phyloP scores from a whole-genome alignment of 2,797 vertebrate genomes.

The Nothura maculosa region DNA sequence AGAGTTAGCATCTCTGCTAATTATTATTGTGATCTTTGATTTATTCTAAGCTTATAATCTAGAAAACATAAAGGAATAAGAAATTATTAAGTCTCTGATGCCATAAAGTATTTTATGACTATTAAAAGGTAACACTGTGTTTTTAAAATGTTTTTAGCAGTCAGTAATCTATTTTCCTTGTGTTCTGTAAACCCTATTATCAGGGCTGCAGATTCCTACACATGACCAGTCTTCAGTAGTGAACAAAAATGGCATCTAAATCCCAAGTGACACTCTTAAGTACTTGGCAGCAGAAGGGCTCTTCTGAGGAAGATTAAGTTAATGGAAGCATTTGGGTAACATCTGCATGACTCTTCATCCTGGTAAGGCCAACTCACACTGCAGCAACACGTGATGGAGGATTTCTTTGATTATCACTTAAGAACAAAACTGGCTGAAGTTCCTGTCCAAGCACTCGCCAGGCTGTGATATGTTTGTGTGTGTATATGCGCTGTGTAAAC shows the following conservation, averaged over 20 bases:
- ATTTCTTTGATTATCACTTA: conserved; percentile 78
- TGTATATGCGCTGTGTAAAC: neutral
- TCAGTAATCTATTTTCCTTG: conserved; percentile 68
- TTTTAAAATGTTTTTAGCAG: conserved; percentile 46
- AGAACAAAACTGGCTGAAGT: conserved; percentile 74
- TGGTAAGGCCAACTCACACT: conserved; percentile 75
- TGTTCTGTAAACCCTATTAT: conserved; percentile 73
- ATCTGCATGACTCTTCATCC: conserved; percentile 74
- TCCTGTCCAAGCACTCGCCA: neutral
- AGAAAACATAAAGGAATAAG: neutral
- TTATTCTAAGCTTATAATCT: neutral
- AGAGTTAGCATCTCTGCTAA: neutral
- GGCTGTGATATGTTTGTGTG: neutral
- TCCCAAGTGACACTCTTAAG: conserved; percentile 78
- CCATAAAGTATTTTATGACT: conserved; percentile 2
- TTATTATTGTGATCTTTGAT: neutral
- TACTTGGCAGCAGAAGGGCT: conserved; percentile 78
- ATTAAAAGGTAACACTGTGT: conserved; percentile 42
- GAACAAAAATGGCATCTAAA: conserved; percentile 79
- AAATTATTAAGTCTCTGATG: neutral
- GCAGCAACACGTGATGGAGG: conserved; percentile 76
- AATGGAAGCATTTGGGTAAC: conserved; percentile 79
- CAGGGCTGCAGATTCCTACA: conserved; percentile 73
- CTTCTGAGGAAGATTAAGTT: conserved; percentile 81
- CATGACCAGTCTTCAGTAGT: conserved; percentile 73